Evolutionary conservation across 1,140 invertebrate species (phyloP).

Genomic region (Cotesia glomerata): DNA sequence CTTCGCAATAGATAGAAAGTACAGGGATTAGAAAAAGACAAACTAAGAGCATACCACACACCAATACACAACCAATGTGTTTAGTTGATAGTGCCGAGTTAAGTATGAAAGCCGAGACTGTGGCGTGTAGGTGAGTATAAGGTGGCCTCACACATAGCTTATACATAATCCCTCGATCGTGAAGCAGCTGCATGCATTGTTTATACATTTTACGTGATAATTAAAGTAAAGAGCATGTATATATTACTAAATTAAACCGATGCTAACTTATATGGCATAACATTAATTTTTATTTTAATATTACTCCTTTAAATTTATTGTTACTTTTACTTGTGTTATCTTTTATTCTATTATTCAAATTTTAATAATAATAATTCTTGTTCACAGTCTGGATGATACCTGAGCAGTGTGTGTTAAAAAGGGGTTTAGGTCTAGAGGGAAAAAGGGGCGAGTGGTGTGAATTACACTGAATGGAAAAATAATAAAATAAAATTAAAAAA

Average conservation of each 20-base stretch:
- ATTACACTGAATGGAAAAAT: not conserved
- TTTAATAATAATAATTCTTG: too few relatives aligned
- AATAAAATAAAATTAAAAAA: not conserved
- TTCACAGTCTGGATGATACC: too few relatives aligned
- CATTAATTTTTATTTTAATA: not conserved
- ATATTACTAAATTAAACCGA: not conserved
- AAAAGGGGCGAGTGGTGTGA: too few relatives aligned
- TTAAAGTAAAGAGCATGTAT: conserved; percentile 53
- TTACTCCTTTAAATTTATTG: not conserved
- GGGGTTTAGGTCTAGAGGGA: too few relatives aligned
- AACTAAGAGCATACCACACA: too few relatives aligned
- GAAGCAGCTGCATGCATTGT: conserved; percentile 45
- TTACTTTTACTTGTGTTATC: not conserved
- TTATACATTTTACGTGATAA: conserved; percentile 51
- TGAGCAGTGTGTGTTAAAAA: too few relatives aligned
- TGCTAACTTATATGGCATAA: not conserved
- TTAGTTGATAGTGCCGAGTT: not conserved
- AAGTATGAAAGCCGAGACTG: not conserved
- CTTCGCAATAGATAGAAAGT: not conserved
- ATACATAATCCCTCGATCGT: conserved; percentile 32
- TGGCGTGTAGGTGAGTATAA: not conserved
- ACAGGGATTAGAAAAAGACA: not conserved
- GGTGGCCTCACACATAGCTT: not conserved
- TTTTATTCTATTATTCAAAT: too few relatives aligned
- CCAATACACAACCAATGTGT: too few relatives aligned